phyloP scores from a whole-genome alignment of 2,113 vertebrate genomes.

The Hucho hucho region DNA sequence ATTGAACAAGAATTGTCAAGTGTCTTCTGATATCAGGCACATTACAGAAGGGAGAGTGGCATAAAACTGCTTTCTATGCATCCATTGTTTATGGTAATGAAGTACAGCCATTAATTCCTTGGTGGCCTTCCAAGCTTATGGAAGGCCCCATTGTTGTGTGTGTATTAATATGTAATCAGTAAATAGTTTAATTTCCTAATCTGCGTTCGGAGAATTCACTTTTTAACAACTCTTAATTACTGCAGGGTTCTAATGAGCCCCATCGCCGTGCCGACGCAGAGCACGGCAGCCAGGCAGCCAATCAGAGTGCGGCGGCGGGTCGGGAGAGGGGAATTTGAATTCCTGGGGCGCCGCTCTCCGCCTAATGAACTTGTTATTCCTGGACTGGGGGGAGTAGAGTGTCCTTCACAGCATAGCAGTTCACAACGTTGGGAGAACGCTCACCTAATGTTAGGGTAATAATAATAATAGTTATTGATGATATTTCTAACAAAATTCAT shows the following conservation, averaged over 20 bases:
- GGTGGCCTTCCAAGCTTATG: conserved; percentile 99
- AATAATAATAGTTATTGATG: not conserved
- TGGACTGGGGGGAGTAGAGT: conserved; percentile 87
- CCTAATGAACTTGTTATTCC: conserved; percentile 99
- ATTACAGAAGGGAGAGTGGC: conserved; percentile 99
- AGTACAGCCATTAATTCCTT: conserved; percentile 99
- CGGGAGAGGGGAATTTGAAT: conserved; percentile 94
- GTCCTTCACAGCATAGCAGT: conserved; percentile 78
- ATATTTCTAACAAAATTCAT: too few species aligned
- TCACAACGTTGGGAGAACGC: conserved; percentile 44
- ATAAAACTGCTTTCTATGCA: conserved; percentile 99
- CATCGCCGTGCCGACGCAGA: conserved; percentile 79
- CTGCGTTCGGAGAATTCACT: conserved; percentile 99
- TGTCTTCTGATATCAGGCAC: conserved; percentile 99
- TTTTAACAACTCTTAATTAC: conserved; percentile 99
- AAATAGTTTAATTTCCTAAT: conserved; percentile 99
- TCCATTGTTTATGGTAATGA: conserved; percentile 99
- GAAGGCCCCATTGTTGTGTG: conserved; percentile 99
- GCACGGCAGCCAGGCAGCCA: conserved; percentile 79
- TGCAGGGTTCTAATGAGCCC: conserved; percentile 99
- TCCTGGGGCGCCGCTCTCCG: conserved; percentile 84
- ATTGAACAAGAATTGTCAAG: conserved; percentile 99
- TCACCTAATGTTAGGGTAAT: conserved; percentile 40
- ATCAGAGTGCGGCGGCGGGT: conserved; percentile 81
- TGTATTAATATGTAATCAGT: conserved; percentile 99